Percentiles rank a stretch among this genome's conserved stretches.
phyloP scores from a whole-genome alignment of 2,113 vertebrate species.

The Myotis yumanensis region DNA sequence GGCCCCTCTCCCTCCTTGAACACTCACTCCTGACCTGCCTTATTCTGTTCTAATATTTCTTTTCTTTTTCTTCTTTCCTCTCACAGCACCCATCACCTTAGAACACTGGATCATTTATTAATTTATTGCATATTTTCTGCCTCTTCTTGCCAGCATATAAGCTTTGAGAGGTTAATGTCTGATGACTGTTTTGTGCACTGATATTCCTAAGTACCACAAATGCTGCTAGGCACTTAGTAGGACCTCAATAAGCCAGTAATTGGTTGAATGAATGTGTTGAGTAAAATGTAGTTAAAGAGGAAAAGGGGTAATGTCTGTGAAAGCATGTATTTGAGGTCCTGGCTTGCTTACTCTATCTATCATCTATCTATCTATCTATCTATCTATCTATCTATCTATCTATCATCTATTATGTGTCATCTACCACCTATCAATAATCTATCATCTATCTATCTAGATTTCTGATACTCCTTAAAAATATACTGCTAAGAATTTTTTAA shows the following conservation, averaged over 20 bases:
- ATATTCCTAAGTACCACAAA: not conserved
- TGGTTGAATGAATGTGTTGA: not conserved
- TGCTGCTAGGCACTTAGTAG: not conserved
- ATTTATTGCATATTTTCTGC: not conserved
- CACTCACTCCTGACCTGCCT: too few species aligned
- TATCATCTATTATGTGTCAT: not conserved
- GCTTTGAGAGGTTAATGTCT: not conserved
- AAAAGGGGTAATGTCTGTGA: not conserved
- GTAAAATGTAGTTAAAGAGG: constrained; percentile 16
- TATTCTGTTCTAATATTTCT: not conserved
- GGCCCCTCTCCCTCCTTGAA: too few species aligned
- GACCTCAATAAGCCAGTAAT: not conserved
- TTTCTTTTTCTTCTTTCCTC: too few species aligned
- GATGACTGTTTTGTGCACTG: not conserved
- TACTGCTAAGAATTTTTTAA: not conserved
- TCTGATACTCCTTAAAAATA: not conserved
- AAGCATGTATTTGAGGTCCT: not conserved
- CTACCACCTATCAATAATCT: not conserved
- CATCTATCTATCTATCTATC: not conserved
- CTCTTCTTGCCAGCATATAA: not conserved
- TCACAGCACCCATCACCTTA: not conserved
- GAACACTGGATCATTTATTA: not conserved
- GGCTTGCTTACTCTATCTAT: not conserved
- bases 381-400: not conserved
- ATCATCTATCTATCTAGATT: not conserved